Conservation (phyloP, 2,797 vertebrate species). For the Rallus crepitans region DNA sequence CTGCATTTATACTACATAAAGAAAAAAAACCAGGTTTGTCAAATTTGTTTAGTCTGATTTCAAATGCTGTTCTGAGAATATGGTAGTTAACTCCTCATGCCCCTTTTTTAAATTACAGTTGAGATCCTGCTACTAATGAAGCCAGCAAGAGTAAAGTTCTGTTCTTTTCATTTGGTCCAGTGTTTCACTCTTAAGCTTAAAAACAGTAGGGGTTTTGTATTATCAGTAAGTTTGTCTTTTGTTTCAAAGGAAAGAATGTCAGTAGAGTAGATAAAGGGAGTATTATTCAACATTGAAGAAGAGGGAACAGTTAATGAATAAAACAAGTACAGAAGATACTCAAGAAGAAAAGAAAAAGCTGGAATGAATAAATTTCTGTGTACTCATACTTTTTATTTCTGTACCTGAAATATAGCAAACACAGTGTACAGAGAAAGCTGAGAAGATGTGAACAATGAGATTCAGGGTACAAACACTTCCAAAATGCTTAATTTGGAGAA, state of each 20-base stretch:
- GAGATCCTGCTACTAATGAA: neutral
- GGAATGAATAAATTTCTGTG: neutral
- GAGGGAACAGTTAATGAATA: neutral
- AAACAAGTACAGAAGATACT: neutral
- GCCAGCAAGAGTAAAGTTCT: neutral
- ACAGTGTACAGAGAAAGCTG: neutral
- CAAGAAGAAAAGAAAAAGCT: neutral
- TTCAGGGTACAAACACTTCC: neutral
- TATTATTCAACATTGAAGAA: neutral
- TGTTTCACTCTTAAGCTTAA: neutral
- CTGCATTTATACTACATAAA: neutral
- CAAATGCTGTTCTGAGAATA: neutral
- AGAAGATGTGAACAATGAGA: neutral
- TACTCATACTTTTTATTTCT: neutral
- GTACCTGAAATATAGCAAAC: neutral
- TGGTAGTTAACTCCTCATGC: neutral
- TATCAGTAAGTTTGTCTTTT: neutral
- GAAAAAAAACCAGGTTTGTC: fast-evolving
- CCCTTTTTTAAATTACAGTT: neutral
- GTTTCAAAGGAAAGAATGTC: neutral
- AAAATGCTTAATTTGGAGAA: neutral
- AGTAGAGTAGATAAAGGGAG: neutral
- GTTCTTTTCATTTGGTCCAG: neutral
- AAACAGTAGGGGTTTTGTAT: neutral
- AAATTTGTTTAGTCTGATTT: neutral